Conservation (phyloP, 2,888 invertebrate species). For the Agrochola litura region DNA sequence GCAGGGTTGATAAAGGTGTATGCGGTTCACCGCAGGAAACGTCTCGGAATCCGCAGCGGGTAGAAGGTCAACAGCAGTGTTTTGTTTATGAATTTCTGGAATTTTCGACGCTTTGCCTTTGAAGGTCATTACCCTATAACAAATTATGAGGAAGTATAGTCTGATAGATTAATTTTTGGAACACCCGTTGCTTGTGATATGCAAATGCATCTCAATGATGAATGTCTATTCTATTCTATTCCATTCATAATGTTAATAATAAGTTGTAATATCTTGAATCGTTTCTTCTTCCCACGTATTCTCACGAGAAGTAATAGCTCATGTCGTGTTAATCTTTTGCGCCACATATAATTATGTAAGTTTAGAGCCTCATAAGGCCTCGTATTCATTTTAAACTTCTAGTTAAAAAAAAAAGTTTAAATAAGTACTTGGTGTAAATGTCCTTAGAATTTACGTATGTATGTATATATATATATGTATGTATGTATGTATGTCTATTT, state of each 20-base stretch:
- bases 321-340: background rate
- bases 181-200: background rate
- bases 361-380: too few species aligned
- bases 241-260: too few species aligned
- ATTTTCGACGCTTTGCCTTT: background rate
- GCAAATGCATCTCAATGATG: too few species aligned
- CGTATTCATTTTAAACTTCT: too few species aligned
- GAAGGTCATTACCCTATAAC: background rate
- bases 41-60: conserved; percentile 2
- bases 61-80: conserved; percentile 12
- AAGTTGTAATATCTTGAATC: too few species aligned
- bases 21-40: conserved; percentile 34
- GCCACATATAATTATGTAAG: background rate
- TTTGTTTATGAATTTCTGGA: conserved; percentile 22
- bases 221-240: too few species aligned
- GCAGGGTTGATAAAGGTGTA: conserved; percentile 18
- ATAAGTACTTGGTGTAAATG: too few species aligned
- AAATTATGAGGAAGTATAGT: background rate
- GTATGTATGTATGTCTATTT: too few species aligned
- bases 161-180: background rate
- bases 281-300: background rate
- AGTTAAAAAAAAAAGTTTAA: too few species aligned
- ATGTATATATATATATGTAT: too few species aligned
- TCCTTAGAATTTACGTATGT: too few species aligned
- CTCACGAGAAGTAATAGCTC: background rate